Evolutionary conservation across 2,888 invertebrate species (phyloP), one percentile per base, ranked within the genome.

Genomic region (Dendrolimus houi): DNA sequence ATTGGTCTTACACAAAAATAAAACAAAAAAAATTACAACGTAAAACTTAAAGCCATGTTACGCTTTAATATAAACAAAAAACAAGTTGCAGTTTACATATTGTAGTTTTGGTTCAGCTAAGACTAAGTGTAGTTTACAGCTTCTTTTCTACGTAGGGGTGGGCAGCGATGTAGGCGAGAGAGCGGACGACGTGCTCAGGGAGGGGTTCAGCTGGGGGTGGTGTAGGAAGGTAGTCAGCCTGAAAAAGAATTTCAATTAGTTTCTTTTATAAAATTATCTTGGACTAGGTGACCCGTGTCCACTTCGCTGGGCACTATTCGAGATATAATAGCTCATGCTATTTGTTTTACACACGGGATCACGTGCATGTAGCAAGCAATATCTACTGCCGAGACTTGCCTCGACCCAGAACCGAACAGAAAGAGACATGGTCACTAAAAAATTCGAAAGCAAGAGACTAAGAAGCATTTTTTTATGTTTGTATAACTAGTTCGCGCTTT

Each of bases 131-230:
- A 6, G 29, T 29, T 29, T 29, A 29, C 29, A 29, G 13, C 60
- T 70, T 68, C 61, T 68, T 64, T 57, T 74, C 75, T 6, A 41
- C 54, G 69, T 78, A 83, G 54, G 92, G 92, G 79, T 92, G 90
- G 8, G 80, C 74, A 12, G 70, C 72, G 72, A 86, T 91, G 72
- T 82, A 92, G 57, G 82, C 85, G 52, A 92, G 62, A 54, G 91
- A 70, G 52, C 83, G 80, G 10, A 71, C 60, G 63, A 92, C 87
- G 69, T 86, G 82, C 0, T 86, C 91, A 6, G 92, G 92, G 57
- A 90, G 80, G 29, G 90, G 81, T 13, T 81, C 71, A 1, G 92
- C 71, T 8, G 85, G 72, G 10, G 83, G 83, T 1, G 83, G 61
- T 14, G 80, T 81, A 54, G 84, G 83, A 1, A 84, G 74, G 59